These are phyloP conservation scores for Trypoxylon attenuatum DNA, from an alignment of 2,888 invertebrate species.

Conservation along the genomic window DNA sequence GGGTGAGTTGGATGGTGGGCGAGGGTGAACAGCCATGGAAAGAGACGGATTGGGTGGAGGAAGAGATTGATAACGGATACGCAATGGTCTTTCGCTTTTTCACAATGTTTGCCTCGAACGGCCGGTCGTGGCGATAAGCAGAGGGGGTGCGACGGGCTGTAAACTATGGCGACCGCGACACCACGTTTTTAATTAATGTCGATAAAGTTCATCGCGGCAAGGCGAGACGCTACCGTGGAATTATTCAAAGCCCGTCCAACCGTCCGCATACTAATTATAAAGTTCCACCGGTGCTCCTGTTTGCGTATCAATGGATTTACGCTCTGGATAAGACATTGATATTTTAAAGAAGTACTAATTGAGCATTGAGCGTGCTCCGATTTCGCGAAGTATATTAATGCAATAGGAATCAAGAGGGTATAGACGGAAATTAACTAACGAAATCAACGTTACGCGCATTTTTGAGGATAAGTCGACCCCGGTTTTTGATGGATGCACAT, in stretches of 20 bases:
- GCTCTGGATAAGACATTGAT: slow-evolving; percentile 27
- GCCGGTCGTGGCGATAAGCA: slow-evolving; percentile 67
- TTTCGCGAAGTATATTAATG: not conserved
- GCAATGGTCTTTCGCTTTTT: slow-evolving; percentile 71
- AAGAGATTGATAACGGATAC: slow-evolving; percentile 73
- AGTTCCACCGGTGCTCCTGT: slow-evolving; percentile 49
- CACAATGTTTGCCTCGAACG: slow-evolving; percentile 69
- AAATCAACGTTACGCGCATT: too few species aligned
- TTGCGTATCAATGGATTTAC: slow-evolving; percentile 50
- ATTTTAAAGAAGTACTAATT: slow-evolving; percentile 17
- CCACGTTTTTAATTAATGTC: slow-evolving; percentile 69
- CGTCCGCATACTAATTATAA: slow-evolving; percentile 59
- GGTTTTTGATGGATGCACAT: too few species aligned
- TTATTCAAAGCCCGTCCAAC: slow-evolving; percentile 58
- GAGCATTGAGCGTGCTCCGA: not conserved
- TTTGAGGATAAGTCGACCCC: too few species aligned
- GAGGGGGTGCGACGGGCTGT: slow-evolving; percentile 49
- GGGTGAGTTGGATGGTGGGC: slow-evolving; percentile 9
- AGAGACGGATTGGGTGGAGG: slow-evolving; percentile 44
- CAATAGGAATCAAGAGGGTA: too few species aligned
- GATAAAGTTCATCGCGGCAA: slow-evolving; percentile 58
- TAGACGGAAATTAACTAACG: too few species aligned
- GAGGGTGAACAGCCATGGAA: slow-evolving; percentile 13
- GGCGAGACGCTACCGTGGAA: slow-evolving; percentile 49
- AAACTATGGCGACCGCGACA: slow-evolving; percentile 57